A percentile compares a stretch with the other conserved stretches of the same genome.
Conservation (phyloP, 2,113 vertebrate species). For the Salvator merianae region DNA sequence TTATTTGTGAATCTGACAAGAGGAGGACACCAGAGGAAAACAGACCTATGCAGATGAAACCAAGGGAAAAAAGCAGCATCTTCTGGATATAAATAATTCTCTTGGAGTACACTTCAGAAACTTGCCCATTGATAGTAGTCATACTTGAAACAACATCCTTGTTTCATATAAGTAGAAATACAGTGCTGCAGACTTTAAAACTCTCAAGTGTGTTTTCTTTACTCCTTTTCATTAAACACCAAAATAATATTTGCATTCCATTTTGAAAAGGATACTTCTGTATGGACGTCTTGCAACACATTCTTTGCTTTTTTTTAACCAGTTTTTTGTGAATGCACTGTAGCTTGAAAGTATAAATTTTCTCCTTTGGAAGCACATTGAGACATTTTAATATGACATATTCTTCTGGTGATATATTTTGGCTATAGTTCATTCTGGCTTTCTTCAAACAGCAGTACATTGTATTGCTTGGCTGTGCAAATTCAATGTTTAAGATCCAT, state of each 20-base stretch:
- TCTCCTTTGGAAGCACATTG: conserved; percentile 63
- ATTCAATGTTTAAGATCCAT: conserved; percentile 41
- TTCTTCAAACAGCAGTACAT: conserved; percentile 46
- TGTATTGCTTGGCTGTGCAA: conserved; percentile 51
- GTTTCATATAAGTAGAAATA: background rate
- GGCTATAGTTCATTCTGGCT: conserved; percentile 66
- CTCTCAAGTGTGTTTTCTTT: conserved; percentile 1
- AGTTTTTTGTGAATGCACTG: background rate
- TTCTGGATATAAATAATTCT: background rate
- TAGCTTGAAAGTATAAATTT: conserved; percentile 60
- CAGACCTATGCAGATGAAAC: background rate
- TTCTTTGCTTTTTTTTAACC: background rate
- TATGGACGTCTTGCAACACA: conserved; percentile 37
- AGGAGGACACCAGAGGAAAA: background rate
- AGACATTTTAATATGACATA: conserved; percentile 76
- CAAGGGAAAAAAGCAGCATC: too few relatives aligned
- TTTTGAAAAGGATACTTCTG: conserved; percentile 21
- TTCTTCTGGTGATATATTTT: conserved; percentile 64
- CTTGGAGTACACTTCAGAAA: background rate
- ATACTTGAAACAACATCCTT: background rate
- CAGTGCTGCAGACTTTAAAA: conserved; percentile 5
- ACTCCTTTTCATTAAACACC: background rate
- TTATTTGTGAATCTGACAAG: background rate
- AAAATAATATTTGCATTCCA: background rate
- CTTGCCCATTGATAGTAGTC: background rate